These are phyloP conservation scores for Anseranas semipalmata DNA, from an alignment of 2,113 vertebrate genomes.

Conservation along the genomic window DNA sequence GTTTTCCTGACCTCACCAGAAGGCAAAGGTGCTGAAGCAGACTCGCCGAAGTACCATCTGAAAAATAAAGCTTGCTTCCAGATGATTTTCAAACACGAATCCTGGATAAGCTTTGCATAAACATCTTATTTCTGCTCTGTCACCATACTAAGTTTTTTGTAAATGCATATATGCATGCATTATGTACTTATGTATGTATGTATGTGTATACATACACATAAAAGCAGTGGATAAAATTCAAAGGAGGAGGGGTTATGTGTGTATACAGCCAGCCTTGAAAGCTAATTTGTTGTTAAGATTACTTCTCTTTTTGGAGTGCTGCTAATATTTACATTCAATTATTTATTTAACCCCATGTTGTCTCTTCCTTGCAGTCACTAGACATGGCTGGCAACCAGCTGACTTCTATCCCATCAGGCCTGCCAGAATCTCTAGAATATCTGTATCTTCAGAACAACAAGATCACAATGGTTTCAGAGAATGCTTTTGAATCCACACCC, in stretches of 20 bases:
- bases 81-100: background rate
- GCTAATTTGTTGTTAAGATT: background rate
- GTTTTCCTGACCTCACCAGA: background rate
- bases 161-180: background rate
- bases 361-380: conserved; percentile 81
- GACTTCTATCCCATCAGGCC: conserved; percentile 86
- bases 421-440: conserved; percentile 91
- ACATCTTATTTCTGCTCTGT: background rate
- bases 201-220: background rate
- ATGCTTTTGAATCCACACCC: conserved; percentile 91
- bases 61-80: background rate
- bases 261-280: background rate
- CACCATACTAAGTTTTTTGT: background rate
- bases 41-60: background rate
- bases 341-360: background rate
- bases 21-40: background rate
- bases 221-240: background rate
- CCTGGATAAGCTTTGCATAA: background rate
- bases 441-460: conserved; percentile 93
- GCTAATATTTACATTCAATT: background rate
- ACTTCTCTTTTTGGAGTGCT: background rate
- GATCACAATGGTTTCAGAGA: conserved; percentile 83
- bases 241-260: accelerated
- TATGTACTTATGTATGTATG: background rate
- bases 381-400: conserved; percentile 92